phyloP scores from a whole-genome alignment of 1,140 invertebrate genomes.

The Nylanderia fulva region DNA sequence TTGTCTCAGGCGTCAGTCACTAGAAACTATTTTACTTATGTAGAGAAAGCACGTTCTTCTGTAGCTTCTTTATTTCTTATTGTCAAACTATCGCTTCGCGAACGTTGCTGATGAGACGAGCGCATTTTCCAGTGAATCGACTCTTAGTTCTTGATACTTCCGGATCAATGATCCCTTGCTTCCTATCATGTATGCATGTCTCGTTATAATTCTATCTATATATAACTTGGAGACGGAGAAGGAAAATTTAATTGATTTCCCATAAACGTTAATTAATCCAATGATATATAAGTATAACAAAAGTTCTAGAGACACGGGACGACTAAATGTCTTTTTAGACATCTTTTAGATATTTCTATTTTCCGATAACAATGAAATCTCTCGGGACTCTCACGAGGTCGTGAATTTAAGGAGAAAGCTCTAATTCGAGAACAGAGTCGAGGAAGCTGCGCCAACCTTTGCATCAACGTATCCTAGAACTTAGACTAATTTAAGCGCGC shows the following conservation, averaged over 20 bases:
- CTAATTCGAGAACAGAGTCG: not conserved
- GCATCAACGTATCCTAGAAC: conserved; percentile 10
- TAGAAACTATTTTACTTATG: not conserved
- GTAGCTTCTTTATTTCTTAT: conserved; percentile 15
- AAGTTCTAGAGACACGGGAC: not conserved
- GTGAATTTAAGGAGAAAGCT: not conserved
- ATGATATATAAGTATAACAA: too few species aligned
- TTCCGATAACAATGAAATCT: not conserved
- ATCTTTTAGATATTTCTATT: conserved; percentile 11
- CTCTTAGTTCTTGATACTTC: not conserved
- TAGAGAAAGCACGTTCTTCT: conserved; percentile 12
- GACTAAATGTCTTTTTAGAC: not conserved
- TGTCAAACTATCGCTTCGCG: conserved; percentile 4
- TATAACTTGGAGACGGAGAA: not conserved
- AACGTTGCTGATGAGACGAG: conserved; percentile 10
- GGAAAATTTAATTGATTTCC: not conserved
- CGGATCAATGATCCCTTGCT: not conserved
- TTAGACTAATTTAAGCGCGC: conserved; percentile 2
- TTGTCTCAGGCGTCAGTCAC: conserved; percentile 25
- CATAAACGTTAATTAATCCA: not conserved
- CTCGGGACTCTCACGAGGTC: not conserved
- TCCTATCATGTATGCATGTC: not conserved
- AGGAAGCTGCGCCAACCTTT: not conserved
- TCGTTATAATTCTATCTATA: not conserved
- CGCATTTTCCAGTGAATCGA: conserved; percentile 22